Percentiles rank a stretch among this genome's conserved stretches.
Evolutionary conservation across 2,113 vertebrate species (phyloP).

Genomic region (Miniopterus natalensis): DNA sequence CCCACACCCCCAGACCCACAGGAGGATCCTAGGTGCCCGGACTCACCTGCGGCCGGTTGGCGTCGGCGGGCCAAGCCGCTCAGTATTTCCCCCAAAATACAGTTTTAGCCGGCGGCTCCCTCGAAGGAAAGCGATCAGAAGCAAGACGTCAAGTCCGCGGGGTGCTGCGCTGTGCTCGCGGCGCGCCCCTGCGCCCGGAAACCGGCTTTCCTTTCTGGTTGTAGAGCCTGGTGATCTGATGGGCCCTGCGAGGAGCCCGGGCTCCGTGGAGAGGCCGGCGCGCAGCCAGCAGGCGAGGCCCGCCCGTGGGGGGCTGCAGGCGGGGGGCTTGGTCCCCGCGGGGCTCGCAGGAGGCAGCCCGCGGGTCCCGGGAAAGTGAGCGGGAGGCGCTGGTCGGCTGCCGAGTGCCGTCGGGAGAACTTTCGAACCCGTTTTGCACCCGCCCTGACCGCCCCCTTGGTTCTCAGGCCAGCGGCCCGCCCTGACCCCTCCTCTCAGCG

Average conservation of each 20-base stretch:
- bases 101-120: background rate
- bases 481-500: background rate
- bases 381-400: too few species aligned
- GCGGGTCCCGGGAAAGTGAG: too few species aligned
- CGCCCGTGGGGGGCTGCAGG: too few species aligned
- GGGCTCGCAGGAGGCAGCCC: too few species aligned
- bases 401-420: too few species aligned
- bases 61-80: background rate
- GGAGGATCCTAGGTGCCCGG: background rate
- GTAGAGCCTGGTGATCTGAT: background rate
- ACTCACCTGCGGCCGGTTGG: background rate
- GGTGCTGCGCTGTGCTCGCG: background rate
- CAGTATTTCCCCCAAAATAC: background rate
- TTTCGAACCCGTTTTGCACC: background rate
- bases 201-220: background rate
- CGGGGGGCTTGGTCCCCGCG: too few species aligned
- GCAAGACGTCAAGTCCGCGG: background rate
- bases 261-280: slow-evolving; percentile 85
- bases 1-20: background rate
- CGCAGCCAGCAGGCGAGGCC: slow-evolving; percentile 89
- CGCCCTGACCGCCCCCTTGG: background rate
- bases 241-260: slow-evolving; percentile 66
- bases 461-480: background rate
- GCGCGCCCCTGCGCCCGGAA: too few species aligned
- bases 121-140: background rate